Conservation (phyloP, 2,797 vertebrate species). For the Megalops cyprinoides region DNA sequence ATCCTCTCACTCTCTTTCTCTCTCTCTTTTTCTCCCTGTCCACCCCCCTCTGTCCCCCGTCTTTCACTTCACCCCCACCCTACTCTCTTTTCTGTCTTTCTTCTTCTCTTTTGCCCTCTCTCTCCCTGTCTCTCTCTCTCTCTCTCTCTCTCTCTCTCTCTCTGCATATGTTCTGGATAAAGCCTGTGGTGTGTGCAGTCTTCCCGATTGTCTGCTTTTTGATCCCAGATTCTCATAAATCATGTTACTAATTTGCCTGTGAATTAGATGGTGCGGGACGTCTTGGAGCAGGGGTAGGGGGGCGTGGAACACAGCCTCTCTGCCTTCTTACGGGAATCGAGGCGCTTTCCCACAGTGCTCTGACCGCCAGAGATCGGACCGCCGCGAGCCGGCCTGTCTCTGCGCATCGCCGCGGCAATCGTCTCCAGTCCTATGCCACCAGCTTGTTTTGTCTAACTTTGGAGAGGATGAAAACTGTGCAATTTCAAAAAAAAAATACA, state of each 20-base stretch:
- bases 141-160: constrained; percentile 50
- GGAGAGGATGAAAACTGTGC: constrained; percentile 53
- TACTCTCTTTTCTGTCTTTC: neutral
- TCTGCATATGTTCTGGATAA: constrained; percentile 70
- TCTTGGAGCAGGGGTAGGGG: constrained; percentile 45
- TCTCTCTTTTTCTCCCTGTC: constrained; percentile 24
- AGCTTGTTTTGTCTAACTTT: constrained; percentile 58
- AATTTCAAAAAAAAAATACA: constrained; percentile 35
- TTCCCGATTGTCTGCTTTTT: constrained; percentile 71
- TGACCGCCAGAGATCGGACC: constrained; percentile 56
- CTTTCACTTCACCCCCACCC: constrained; percentile 47
- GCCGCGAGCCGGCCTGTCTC: constrained; percentile 47
- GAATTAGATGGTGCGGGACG: constrained; percentile 70
- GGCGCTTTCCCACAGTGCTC: constrained; percentile 54
- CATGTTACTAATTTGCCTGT: constrained; percentile 69
- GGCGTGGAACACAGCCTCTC: constrained; percentile 55
- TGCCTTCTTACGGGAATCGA: constrained; percentile 74
- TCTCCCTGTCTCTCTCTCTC: constrained; percentile 2
- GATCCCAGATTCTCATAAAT: constrained; percentile 73
- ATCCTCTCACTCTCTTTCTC: constrained; percentile 39
- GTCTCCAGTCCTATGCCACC: constrained; percentile 45
- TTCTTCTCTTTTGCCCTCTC: neutral
- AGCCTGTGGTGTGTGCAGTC: constrained; percentile 65
- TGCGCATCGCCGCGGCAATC: constrained; percentile 29
- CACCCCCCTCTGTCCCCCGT: neutral